phyloP scores from a whole-genome alignment of 2,797 vertebrate genomes.

The Peromyscus aztecus region DNA sequence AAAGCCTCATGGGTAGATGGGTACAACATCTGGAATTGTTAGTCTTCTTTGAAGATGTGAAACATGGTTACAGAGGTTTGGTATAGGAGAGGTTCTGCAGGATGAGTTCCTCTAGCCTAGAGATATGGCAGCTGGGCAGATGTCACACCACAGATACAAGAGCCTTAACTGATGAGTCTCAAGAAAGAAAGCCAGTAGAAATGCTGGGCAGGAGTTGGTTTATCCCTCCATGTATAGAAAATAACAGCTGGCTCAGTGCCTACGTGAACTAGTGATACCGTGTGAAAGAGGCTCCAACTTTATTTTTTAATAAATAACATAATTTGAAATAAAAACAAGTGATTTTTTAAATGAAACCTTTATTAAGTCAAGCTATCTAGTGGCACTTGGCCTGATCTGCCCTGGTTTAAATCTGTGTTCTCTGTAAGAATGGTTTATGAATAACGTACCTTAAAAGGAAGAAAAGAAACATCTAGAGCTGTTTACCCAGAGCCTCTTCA shows the following conservation, averaged over 20 bases:
- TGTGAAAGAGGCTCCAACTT: not conserved
- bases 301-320: not conserved
- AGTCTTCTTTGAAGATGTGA: too few species aligned
- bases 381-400: not conserved
- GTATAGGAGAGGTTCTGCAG: not conserved
- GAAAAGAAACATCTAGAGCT: not conserved
- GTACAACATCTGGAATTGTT: not conserved
- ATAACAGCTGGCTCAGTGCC: not conserved
- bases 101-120: not conserved
- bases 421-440: constrained; percentile 38
- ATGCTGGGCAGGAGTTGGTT: not conserved
- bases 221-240: not conserved
- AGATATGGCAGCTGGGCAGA: not conserved
- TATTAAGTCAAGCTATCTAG: constrained; percentile 53
- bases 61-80: not conserved
- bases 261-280: not conserved
- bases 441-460: constrained; percentile 57
- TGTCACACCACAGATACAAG: not conserved
- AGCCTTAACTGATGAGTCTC: not conserved
- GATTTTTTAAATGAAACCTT: constrained; percentile 57
- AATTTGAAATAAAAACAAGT: constrained; percentile 60
- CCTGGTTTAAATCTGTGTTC: constrained; percentile 27
- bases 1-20: not conserved
- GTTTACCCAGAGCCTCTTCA: constrained; percentile 70
- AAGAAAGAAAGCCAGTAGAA: constrained; percentile 11